phyloP scores from a whole-genome alignment of 2,797 vertebrate species.

The Melanotaenia pygmaea region DNA sequence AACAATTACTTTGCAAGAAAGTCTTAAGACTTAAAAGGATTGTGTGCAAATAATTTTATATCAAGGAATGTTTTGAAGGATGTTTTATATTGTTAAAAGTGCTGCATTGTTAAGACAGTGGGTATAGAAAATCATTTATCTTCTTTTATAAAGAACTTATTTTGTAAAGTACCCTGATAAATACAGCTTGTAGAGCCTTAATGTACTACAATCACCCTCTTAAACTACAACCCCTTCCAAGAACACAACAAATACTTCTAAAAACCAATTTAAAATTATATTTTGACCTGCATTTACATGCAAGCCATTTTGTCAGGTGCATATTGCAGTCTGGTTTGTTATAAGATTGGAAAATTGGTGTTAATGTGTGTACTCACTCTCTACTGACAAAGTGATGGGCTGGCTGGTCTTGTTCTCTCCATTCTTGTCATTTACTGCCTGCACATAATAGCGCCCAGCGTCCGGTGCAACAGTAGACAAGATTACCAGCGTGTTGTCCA shows the following conservation, averaged over 20 bases:
- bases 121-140: background rate
- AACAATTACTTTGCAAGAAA: background rate
- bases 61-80: background rate
- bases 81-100: background rate
- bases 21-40: background rate
- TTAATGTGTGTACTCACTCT: slow-evolving; percentile 85
- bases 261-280: background rate
- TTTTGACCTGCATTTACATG: background rate
- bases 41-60: background rate
- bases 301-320: background rate
- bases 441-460: slow-evolving; percentile 93
- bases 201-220: background rate
- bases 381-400: slow-evolving; percentile 90
- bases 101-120: background rate
- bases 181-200: background rate
- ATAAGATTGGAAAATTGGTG: too few relatives aligned
- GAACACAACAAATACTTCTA: background rate
- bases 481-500: slow-evolving; percentile 96
- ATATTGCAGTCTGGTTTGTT: background rate
- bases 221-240: background rate
- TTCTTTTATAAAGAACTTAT: background rate
- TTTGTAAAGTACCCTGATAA: background rate
- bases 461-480: slow-evolving; percentile 94
- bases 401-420: slow-evolving; percentile 99
- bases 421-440: slow-evolving; percentile 97